A percentile compares a stretch with the other conserved stretches of the same genome.
Evolutionary conservation across 2,888 invertebrate genomes (phyloP).

Genomic region (Boloria euphrosyne): DNA sequence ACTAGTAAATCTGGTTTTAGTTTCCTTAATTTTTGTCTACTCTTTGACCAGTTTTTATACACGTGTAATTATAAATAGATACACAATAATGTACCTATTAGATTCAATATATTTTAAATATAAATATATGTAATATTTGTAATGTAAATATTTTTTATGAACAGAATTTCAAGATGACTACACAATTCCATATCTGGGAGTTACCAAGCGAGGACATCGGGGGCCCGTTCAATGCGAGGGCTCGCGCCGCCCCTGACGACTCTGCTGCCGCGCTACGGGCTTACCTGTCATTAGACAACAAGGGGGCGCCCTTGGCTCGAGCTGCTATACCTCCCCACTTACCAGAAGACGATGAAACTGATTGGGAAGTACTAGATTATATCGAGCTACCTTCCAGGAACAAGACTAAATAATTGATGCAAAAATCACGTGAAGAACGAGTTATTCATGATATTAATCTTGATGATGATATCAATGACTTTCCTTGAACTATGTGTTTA

Average conservation of each 20-base stretch:
- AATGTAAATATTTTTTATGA: not conserved
- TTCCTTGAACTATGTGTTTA: too few species aligned
- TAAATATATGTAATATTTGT: too few species aligned
- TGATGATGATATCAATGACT: too few species aligned
- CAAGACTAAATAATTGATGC: constrained; percentile 24
- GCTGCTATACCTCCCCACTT: constrained; percentile 77
- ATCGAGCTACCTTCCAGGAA: constrained; percentile 74
- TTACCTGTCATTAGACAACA: constrained; percentile 83
- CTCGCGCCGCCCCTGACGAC: constrained; percentile 62
- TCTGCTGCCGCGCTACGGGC: constrained; percentile 78
- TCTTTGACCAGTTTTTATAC: too few species aligned
- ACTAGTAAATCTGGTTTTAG: too few species aligned
- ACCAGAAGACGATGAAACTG: constrained; percentile 78
- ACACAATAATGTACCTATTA: too few species aligned
- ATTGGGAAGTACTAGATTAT: constrained; percentile 87
- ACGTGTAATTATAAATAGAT: too few species aligned
- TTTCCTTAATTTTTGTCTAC: too few species aligned
- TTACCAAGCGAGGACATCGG: constrained; percentile 80
- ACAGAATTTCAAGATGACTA: constrained; percentile 84
- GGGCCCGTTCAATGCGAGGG: constrained; percentile 85
- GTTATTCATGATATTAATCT: too few species aligned
- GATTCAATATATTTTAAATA: too few species aligned
- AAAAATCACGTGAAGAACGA: too few species aligned
- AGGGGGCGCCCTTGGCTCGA: constrained; percentile 84
- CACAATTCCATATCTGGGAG: constrained; percentile 77